phyloP scores from a whole-genome alignment of 2,888 invertebrate species.

The Hermaeophaga mercurialis region DNA sequence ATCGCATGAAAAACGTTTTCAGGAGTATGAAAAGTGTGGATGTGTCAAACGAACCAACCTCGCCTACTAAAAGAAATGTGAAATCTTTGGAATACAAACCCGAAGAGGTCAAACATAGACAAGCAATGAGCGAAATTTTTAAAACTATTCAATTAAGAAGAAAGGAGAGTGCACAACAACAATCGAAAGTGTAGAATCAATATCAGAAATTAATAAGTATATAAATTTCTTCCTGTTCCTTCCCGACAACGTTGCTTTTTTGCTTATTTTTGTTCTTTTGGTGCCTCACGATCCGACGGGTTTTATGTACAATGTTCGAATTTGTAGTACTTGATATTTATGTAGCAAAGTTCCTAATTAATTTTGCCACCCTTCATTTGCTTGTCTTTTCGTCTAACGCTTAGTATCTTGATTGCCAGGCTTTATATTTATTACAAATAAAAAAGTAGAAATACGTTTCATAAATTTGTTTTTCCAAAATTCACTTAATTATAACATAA shows the following conservation, averaged over 20 bases:
- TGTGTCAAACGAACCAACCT: constrained; percentile 20
- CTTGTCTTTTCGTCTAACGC: background rate
- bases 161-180: constrained; percentile 21
- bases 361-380: background rate
- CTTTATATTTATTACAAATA: too few relatives aligned
- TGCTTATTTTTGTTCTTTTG: too few relatives aligned
- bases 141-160: constrained; percentile 33
- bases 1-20: constrained; percentile 46
- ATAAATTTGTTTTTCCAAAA: too few relatives aligned
- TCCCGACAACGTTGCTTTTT: too few relatives aligned
- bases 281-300: too few relatives aligned
- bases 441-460: background rate
- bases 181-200: constrained; percentile 16
- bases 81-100: constrained; percentile 35
- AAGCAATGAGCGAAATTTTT: constrained; percentile 40
- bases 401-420: too few relatives aligned
- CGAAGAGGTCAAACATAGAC: constrained; percentile 39
- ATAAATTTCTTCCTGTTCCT: too few relatives aligned
- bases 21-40: constrained; percentile 43
- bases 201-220: too few relatives aligned
- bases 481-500: too few relatives aligned
- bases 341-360: background rate
- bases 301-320: too few relatives aligned
- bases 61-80: constrained; percentile 16
- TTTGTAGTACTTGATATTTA: too few relatives aligned